Base-by-base conservation (phyloP, 2,888 invertebrate genomes). In the Elysia crispata region DNA sequence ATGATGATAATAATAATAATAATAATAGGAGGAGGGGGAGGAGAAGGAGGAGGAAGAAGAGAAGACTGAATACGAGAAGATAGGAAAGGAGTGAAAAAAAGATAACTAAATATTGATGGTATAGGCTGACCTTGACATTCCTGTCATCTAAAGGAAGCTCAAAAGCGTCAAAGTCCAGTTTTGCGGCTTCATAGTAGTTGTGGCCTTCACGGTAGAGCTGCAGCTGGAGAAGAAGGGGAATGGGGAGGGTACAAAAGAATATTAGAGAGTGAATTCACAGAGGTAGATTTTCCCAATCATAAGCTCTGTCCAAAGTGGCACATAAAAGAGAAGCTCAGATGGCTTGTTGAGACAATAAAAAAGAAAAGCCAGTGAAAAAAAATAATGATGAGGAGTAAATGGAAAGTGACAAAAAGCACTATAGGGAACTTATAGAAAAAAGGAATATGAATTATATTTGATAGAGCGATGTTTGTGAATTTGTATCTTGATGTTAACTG, bases 151-250 rank as follows among this genome's bases (percentile, higher is more conserved):
- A 62, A 57, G 74, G 83, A 6, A 85, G 85, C 31, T 84, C 81
- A 78, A 90, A 90, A 0, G 84, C 85, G 49, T 84, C 82, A 74
- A 84, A 85, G 72, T 85, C 85, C 8, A 82, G 81, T 25, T 81
- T 62, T 28, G 83, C 81, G 0, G 88, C 89, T 77, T 86, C 86
- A 20, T 86, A 88, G 79, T 86, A 86, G 75, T 87, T 86, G 76
- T 88, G 86, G 30, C 73, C 80, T 20, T 83, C 79, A 57, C 83
- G 80, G 76, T 83, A 86, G 28, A 86, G 82, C 30, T 87, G 83
- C 15, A 41, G 41, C 41, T 41, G 11, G 41, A 41, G 41, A 41
- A 3, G n/a, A n/a, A n/a, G n/a, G n/a, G n/a, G n/a, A n/a, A n/a
- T n/a, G n/a, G n/a, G n/a, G n/a, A n/a, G n/a, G n/a, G 41, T 41